Base-by-base conservation (phyloP, 2,888 invertebrate genomes). In the Rhingia campestris region DNA sequence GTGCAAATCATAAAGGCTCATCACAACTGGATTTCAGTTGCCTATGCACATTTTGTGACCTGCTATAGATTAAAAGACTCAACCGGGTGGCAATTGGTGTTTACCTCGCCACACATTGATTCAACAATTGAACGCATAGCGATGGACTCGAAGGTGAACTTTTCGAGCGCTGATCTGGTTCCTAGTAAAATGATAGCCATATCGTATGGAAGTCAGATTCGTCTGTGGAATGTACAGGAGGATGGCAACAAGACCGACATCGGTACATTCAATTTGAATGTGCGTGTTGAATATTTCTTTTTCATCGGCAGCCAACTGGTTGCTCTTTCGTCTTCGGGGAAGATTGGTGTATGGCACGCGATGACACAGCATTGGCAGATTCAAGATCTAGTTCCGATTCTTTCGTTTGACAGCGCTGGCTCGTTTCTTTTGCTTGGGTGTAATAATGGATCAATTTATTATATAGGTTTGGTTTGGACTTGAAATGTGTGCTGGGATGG, bases 341-440 rank as follows among this genome's bases (percentile, higher is more conserved):
- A 98, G 92, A 97, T 99, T 30, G 99, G 99, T 0, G 99, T 99
- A n/a, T 99, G 99, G 99, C 99, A 99, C 91, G 97, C 98, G 0
- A 98, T 98, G 95, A 98, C 98, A 0, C 98, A 98, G 89, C 98
- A 99, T 91, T 99, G 99, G 98, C 99, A 99, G 93, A 96, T 97
- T 49, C 98, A 98, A 90, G 98, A 99, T 91, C 96, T 99, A 10
- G 96, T 98, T 14, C 97, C 98, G 2, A 97, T 99, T 74, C 95
- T 98, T 6, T 98, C 98, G 0, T 98, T 98, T 90, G 99, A 99
- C 91, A 98, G 98, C 0, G 99, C 99, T 30, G 99, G 99, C 0
- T 98, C 98, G 0, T 98, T 99, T 90, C 93, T 99, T 2, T 92
- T 99, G 41, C 93, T 99, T 0, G 99, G 99, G 0, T 98, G 99